These are phyloP conservation scores for Pyxicephalus adspersus DNA, from an alignment of 2,113 vertebrate genomes.

Conservation along the genomic window DNA sequence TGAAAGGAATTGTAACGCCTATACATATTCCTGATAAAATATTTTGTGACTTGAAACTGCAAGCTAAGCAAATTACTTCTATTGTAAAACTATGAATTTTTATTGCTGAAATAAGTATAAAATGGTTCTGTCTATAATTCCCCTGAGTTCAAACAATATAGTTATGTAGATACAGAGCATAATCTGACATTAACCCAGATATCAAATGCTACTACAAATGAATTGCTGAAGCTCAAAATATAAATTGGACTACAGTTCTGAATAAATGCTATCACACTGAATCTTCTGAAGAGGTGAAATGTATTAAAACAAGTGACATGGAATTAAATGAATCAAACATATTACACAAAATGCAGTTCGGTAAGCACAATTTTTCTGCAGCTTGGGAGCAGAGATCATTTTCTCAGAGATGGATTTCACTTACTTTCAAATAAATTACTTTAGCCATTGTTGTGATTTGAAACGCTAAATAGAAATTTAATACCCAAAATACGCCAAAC, in stretches of 20 bases:
- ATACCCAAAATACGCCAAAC: conserved; percentile 31
- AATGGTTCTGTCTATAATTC: conserved; percentile 47
- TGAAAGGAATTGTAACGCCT: neutral
- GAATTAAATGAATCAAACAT: conserved; percentile 57
- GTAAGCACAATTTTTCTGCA: conserved; percentile 48
- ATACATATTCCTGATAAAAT: neutral
- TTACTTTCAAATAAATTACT: conserved; percentile 53
- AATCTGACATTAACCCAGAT: conserved; percentile 57
- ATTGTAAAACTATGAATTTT: conserved; percentile 34
- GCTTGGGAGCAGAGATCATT: conserved; percentile 38
- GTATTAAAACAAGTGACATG: conserved; percentile 57
- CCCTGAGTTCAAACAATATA: conserved; percentile 54
- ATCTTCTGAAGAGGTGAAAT: conserved; percentile 56
- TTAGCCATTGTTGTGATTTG: conserved; percentile 55
- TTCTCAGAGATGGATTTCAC: conserved; percentile 54
- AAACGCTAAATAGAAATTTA: conserved; percentile 51
- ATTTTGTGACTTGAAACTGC: conserved; percentile 26
- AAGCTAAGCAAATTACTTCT: conserved; percentile 28
- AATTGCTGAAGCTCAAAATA: conserved; percentile 51
- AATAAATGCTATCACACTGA: conserved; percentile 56
- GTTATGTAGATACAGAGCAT: conserved; percentile 55
- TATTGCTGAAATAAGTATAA: conserved; percentile 46
- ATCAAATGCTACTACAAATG: conserved; percentile 55
- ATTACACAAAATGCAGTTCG: conserved; percentile 55
- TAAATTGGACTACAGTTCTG: conserved; percentile 55